Percentiles rank a stretch among this genome's conserved stretches.
Conservation (phyloP, 2,797 vertebrate genomes). For the Oreonectes daqikongensis region DNA sequence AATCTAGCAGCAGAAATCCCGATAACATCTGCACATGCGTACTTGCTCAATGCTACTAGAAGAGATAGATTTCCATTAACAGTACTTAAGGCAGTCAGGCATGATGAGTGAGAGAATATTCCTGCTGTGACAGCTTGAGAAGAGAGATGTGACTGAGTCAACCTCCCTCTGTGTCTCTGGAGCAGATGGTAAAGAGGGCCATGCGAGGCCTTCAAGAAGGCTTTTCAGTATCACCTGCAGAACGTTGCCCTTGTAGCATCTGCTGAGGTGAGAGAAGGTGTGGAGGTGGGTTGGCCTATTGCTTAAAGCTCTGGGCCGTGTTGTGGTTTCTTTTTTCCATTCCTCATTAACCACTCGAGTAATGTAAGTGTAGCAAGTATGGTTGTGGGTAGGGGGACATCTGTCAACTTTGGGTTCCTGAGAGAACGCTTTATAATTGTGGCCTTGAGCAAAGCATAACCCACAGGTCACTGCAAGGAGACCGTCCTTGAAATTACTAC, state of each 20-base stretch:
- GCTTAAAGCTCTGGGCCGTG: neutral
- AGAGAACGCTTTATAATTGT: neutral
- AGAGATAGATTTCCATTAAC: constrained; percentile 48
- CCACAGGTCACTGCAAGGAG: neutral
- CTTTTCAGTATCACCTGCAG: constrained; percentile 21
- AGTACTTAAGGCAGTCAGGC: constrained; percentile 15
- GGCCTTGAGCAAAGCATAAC: neutral
- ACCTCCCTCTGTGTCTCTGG: constrained; percentile 50
- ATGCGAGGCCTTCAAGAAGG: constrained; percentile 35
- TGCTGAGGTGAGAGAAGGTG: constrained; percentile 12
- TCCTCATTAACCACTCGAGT: no score
- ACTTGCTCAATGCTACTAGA: constrained; percentile 18
- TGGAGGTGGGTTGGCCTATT: constrained; percentile 6
- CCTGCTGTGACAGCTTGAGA: constrained; percentile 55
- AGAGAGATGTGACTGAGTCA: constrained; percentile 50
- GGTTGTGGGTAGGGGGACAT: neutral
- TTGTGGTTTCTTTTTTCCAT: no score
- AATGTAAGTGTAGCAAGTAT: neutral
- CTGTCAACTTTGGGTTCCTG: neutral
- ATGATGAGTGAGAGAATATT: constrained; percentile 45
- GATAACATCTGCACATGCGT: constrained; percentile 21
- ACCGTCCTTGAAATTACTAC: neutral
- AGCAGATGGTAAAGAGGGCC: constrained; percentile 55
- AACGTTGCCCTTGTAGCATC: constrained; percentile 36
- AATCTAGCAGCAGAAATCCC: constrained; percentile 35